Evolutionary conservation across 2,888 invertebrate genomes (phyloP).

Genomic region (Eristalinus sepulchralis): DNA sequence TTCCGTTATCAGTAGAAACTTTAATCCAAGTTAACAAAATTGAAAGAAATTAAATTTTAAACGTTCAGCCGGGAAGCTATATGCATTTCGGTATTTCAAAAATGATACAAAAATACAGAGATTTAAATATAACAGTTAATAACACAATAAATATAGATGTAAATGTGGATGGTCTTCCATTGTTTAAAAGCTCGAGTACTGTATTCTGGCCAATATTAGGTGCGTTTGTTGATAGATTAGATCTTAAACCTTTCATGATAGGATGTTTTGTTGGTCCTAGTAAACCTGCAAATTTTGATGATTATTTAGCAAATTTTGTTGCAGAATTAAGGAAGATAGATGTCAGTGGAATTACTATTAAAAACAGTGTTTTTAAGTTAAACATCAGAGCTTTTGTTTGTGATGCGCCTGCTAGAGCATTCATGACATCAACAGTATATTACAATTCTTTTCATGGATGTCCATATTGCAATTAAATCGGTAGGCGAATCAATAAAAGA

Average conservation of each 20-base stretch:
- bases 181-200: too few species aligned
- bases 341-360: background rate
- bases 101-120: slow-evolving; percentile 29
- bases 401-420: slow-evolving; percentile 19
- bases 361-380: background rate
- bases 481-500: background rate
- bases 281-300: slow-evolving; percentile 4
- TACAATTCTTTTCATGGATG: slow-evolving; percentile 13
- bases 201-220: slow-evolving; percentile 33
- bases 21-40: background rate
- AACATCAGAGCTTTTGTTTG: slow-evolving; percentile 9
- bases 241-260: slow-evolving; percentile 22
- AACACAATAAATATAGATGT: slow-evolving; percentile 30
- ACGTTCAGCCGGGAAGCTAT: slow-evolving; percentile 18
- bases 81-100: slow-evolving; percentile 41
- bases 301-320: slow-evolving; percentile 8
- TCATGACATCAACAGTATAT: slow-evolving; percentile 8
- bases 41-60: slow-evolving; percentile 12
- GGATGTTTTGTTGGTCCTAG: slow-evolving; percentile 21
- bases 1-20: background rate
- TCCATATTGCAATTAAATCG: slow-evolving; percentile 18
- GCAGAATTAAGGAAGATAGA: background rate
- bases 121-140: slow-evolving; percentile 26
- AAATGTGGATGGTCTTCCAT: slow-evolving; percentile 41
- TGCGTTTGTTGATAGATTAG: background rate